Evolutionary conservation across 2,797 vertebrate genomes (phyloP).

Genomic region (Podarcis siculus): DNA sequence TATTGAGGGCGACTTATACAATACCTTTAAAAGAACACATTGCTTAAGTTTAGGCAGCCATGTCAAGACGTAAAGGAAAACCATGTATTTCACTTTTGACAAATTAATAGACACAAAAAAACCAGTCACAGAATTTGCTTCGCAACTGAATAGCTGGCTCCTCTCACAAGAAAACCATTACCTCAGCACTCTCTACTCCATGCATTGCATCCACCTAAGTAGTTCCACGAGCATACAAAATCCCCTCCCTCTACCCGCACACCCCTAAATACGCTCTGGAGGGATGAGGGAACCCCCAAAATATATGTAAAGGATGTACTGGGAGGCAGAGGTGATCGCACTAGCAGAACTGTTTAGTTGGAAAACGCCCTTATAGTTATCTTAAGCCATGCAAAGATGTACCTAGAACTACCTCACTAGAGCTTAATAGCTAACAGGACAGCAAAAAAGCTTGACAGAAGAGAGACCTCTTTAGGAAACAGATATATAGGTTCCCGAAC

Average conservation of each 20-base stretch:
- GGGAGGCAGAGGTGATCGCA: too few relatives aligned
- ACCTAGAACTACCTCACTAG: background rate
- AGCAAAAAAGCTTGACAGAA: background rate
- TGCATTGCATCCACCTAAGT: too few relatives aligned
- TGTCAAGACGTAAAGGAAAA: background rate
- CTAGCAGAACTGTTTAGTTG: too few relatives aligned
- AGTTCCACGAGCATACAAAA: too few relatives aligned
- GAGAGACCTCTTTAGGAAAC: background rate
- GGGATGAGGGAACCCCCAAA: too few relatives aligned
- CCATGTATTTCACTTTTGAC: background rate
- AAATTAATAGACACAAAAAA: background rate
- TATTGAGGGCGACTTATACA: constrained; percentile 98
- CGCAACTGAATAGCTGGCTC: background rate
- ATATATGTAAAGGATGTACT: too few relatives aligned
- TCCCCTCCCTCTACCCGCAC: too few relatives aligned
- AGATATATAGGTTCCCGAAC: background rate
- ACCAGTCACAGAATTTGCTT: background rate
- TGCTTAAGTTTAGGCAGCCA: background rate
- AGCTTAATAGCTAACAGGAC: background rate
- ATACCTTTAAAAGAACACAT: constrained; percentile 83
- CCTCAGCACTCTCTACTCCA: background rate
- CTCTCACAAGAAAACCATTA: background rate
- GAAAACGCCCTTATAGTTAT: background rate
- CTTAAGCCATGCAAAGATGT: background rate
- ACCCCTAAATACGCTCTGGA: too few relatives aligned